Evolutionary conservation across 2,797 vertebrate genomes (phyloP), one percentile per base, ranked within the genome.

Genomic region (Salmo trutta): DNA sequence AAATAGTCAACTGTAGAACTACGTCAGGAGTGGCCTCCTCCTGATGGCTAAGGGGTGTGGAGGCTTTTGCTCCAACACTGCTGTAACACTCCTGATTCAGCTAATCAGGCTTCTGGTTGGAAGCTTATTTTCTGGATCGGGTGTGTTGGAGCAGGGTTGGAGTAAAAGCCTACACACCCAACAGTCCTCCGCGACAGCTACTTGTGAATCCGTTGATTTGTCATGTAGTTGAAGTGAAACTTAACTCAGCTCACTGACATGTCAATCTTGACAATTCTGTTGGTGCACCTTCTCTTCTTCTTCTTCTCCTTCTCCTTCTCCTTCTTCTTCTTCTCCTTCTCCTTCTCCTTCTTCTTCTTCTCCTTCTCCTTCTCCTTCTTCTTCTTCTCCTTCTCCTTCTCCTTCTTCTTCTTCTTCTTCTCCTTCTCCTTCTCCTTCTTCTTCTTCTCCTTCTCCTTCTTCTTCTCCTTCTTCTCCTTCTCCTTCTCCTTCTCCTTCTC

Each of bases 391-490:
- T 36, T 1, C 33, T 36, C 0, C 33, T 6, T 0, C 33, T 36
- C 0, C 33, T 6, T 0, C 33, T 36, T 0, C 5, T 6, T 1
- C 33, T 36, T 0, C 33, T 36, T 0, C 5, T 36, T 6, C 5
- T 36, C 0, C 33, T 33, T 0, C 33, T 36, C 0, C 33, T 36
- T 0, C 5, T 36, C 0, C 33, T 36, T 6, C 33, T 36, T 0
- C 33, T 36, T 1, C 6, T 7, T 0, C 33, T 36, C 0, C 33
- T 36, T 0, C 1, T 7, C 0, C 33, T 36, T 0, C 33, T 36
- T 1, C 33, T 36, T 0, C 6, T 36, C 0, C 6, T 7, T 1
- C 1, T 36, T 1, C 33, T 36, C 0, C 33, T 36, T 0, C 33
- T 36, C 0, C 33, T 36, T 0, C 33, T 36, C 0, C 33, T 36